Conservation (phyloP, 2,888 invertebrate genomes). For the Deroplatys truncata region DNA sequence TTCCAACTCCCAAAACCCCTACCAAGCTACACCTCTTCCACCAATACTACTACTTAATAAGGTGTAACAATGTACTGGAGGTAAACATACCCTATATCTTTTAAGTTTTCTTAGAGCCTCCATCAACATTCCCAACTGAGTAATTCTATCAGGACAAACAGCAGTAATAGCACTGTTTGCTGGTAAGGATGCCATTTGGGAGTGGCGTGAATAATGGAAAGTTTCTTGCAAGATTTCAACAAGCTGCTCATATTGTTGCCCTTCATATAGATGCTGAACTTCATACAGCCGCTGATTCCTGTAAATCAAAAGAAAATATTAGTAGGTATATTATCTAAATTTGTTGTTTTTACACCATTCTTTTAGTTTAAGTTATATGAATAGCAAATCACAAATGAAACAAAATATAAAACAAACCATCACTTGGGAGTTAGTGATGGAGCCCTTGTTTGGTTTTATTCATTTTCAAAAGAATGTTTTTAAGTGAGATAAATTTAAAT, state of each 20-base stretch:
- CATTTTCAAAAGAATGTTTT: too few relatives aligned
- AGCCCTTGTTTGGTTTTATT: too few relatives aligned
- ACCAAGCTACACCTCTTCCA: too few relatives aligned
- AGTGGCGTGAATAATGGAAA: slow-evolving; percentile 52
- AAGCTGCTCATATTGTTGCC: slow-evolving; percentile 61
- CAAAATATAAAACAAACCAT: too few relatives aligned
- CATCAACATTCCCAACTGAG: slow-evolving; percentile 55
- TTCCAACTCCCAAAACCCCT: too few relatives aligned
- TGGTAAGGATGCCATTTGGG: background rate
- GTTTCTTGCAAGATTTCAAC: slow-evolving; percentile 64
- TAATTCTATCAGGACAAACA: slow-evolving; percentile 44
- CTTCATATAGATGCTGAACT: slow-evolving; percentile 61
- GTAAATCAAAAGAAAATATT: slow-evolving; percentile 30
- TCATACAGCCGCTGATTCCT: slow-evolving; percentile 56
- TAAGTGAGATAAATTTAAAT: too few relatives aligned
- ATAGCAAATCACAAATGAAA: too few relatives aligned
- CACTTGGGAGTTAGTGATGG: too few relatives aligned
- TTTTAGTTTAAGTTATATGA: too few relatives aligned
- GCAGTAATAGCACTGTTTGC: background rate
- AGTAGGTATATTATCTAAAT: background rate
- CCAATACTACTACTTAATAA: too few relatives aligned
- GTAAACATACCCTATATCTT: slow-evolving; percentile 44
- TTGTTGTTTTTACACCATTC: too few relatives aligned
- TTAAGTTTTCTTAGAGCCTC: slow-evolving; percentile 63
- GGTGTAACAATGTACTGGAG: too few relatives aligned